These are phyloP conservation scores for Steinernema khuongi DNA, from an alignment of 1,140 invertebrate genomes.

Conservation along the genomic window DNA sequence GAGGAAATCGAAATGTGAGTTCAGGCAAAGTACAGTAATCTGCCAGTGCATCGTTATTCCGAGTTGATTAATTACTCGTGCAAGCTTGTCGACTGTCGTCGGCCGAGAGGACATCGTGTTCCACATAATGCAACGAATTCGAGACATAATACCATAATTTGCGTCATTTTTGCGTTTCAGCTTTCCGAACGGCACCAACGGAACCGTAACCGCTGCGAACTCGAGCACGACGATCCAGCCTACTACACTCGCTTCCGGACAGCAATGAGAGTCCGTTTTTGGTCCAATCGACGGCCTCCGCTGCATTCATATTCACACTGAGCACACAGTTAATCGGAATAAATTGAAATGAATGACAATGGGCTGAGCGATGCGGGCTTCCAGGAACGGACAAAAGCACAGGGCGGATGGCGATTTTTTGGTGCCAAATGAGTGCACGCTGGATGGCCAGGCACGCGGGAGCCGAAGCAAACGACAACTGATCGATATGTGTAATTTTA, in stretches of 20 bases:
- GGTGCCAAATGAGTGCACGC: background rate
- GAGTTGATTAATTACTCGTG: background rate
- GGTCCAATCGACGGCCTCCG: background rate
- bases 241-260: too few species aligned
- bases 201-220: background rate
- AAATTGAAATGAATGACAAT: background rate
- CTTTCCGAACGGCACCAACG: background rate
- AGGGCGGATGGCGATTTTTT: background rate
- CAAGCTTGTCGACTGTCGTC: too few species aligned
- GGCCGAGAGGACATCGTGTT: too few species aligned
- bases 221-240: background rate
- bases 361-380: background rate
- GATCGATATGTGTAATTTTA: slow-evolving; percentile 17
- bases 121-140: too few species aligned
- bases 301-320: background rate
- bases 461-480: background rate
- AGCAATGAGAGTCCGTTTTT: too few species aligned
- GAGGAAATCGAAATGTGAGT: slow-evolving; percentile 3
- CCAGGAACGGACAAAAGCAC: background rate
- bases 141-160: too few species aligned
- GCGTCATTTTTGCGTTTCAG: background rate
- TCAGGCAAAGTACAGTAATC: background rate
- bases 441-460: slow-evolving; percentile 6
- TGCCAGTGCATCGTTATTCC: background rate
- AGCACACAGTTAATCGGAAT: background rate